Evolutionary conservation across 1,140 invertebrate species (phyloP).

Genomic region (Dolichoris vasculosae): DNA sequence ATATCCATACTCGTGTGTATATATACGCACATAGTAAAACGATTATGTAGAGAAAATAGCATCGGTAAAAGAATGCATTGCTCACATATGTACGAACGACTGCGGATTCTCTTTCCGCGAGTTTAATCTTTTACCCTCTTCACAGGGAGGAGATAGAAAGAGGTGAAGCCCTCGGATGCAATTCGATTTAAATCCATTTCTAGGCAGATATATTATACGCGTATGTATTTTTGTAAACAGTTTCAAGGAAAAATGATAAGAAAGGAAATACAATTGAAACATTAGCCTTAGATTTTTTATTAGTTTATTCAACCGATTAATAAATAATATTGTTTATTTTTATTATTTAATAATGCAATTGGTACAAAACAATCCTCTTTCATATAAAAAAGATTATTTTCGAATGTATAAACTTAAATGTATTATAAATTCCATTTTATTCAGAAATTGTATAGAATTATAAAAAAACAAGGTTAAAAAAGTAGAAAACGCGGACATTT

Average conservation of each 20-base stretch:
- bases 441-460: no score
- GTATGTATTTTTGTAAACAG: neutral
- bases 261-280: conserved; percentile 15
- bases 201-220: neutral
- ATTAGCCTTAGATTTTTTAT: conserved; percentile 29
- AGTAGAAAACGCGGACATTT: no score
- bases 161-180: conserved; percentile 29
- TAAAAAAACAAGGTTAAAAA: no score
- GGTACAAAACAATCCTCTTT: no score
- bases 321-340: conserved; percentile 42
- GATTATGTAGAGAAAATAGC: neutral
- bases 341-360: no score
- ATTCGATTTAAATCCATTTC: conserved; percentile 44
- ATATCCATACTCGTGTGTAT: neutral
- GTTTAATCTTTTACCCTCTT: conserved; percentile 40
- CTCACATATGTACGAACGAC: neutral
- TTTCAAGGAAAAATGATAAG: neutral
- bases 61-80: neutral
- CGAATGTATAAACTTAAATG: no score
- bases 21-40: neutral
- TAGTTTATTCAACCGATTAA: conserved; percentile 25
- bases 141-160: neutral
- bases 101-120: conserved; percentile 18
- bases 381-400: no score
- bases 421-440: no score